phyloP scores from a whole-genome alignment of 2,113 vertebrate genomes.

The Centropus unirufus region DNA sequence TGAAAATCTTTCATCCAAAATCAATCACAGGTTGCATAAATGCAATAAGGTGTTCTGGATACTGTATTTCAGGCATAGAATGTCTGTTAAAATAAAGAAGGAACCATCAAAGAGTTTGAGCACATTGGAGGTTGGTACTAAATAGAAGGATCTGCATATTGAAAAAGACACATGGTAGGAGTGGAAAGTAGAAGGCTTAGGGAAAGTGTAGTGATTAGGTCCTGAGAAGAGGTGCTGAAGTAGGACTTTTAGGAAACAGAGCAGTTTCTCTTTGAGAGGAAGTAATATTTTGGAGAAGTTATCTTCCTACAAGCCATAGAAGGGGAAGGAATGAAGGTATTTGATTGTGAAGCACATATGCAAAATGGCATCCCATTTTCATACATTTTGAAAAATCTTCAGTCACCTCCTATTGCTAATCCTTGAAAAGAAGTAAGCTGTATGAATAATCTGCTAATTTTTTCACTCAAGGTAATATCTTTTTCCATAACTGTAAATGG shows the following conservation, averaged over 20 bases:
- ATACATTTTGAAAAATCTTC: background rate
- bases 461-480: background rate
- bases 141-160: background rate
- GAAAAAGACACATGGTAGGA: background rate
- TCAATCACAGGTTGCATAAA: background rate
- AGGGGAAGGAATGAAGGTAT: background rate
- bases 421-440: background rate
- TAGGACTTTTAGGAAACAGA: background rate
- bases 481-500: background rate
- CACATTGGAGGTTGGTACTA: background rate
- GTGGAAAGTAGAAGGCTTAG: background rate
- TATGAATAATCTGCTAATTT: background rate
- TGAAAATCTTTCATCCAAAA: slow-evolving; percentile 18
- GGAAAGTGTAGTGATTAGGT: background rate
- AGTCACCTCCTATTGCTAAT: background rate
- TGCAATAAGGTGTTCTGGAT: background rate
- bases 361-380: background rate
- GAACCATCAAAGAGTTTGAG: background rate
- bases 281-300: background rate
- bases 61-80: background rate
- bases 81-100: background rate
- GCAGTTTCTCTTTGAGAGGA: background rate
- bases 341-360: background rate
- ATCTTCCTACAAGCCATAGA: background rate
- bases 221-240: background rate